These are phyloP conservation scores for Aphyosemion australe DNA, from an alignment of 2,113 vertebrate species.

Conservation along the genomic window DNA sequence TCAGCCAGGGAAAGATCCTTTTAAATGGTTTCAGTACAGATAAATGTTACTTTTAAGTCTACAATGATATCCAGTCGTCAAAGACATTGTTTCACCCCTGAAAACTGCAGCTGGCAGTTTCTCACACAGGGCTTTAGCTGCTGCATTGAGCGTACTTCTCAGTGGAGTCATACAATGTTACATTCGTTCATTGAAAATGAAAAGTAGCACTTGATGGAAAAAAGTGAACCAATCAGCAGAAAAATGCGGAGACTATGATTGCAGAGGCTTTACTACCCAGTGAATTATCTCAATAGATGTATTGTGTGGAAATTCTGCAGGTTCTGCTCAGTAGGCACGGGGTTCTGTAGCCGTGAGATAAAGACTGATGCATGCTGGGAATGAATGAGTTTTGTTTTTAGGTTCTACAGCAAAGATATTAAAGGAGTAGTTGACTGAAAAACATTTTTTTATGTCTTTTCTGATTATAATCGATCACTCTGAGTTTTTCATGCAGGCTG, in stretches of 20 bases:
- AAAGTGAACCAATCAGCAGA: neutral
- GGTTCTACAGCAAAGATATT: no score
- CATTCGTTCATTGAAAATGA: conserved; percentile 2
- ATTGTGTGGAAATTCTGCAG: neutral
- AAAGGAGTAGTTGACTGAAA: no score
- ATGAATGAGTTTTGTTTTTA: neutral
- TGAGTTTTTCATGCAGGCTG: no score
- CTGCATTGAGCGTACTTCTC: neutral
- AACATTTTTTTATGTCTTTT: no score
- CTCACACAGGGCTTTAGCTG: neutral
- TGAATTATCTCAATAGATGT: neutral
- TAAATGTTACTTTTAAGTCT: no score
- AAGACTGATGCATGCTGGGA: neutral
- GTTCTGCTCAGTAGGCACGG: neutral
- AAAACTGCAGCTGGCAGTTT: neutral
- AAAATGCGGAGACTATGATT: neutral
- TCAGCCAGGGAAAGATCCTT: neutral
- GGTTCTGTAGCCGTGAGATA: neutral
- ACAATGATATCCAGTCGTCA: neutral
- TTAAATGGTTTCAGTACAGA: neutral
- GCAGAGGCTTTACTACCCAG: neutral
- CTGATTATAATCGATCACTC: no score
- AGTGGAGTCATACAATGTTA: neutral
- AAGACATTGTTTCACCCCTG: neutral
- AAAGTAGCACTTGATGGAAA: neutral